These are phyloP conservation scores for Camelus dromedarius DNA, from an alignment of 2,113 vertebrate species.

Conservation along the genomic window DNA sequence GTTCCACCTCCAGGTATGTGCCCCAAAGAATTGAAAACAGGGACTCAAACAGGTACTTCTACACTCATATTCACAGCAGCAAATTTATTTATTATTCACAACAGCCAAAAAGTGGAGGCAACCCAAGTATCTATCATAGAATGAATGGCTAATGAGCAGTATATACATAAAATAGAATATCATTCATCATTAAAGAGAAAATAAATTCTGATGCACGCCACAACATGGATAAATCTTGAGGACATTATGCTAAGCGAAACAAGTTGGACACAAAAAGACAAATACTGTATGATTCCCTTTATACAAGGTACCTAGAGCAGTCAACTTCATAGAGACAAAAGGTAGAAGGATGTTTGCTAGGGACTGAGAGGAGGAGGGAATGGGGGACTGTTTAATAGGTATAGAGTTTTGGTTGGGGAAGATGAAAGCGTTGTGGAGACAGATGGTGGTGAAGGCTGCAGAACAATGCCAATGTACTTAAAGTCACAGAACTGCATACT, in stretches of 20 bases:
- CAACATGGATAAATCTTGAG: not conserved
- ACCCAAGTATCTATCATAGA: not conserved
- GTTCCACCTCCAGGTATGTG: not conserved
- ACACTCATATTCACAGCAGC: not conserved
- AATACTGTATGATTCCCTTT: not conserved
- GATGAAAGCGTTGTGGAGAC: not conserved
- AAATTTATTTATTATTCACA: not conserved
- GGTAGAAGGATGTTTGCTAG: not conserved
- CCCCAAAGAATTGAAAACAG: not conserved
- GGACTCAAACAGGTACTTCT: not conserved
- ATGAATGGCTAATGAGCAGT: not conserved
- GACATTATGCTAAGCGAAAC: not conserved
- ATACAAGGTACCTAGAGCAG: not conserved
- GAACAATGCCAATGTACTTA: not conserved
- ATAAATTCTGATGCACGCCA: not conserved
- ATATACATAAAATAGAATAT: not conserved
- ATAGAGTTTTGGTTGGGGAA: not conserved
- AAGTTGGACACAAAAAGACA: not conserved
- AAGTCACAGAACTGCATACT: not conserved
- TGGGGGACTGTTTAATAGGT: not conserved
- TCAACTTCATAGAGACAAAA: not conserved
- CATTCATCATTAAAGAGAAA: not conserved
- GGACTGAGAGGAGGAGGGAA: not conserved
- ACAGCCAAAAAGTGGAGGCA: not conserved
- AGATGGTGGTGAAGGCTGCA: not conserved